Percentiles rank a stretch among this genome's conserved stretches.
phyloP scores from a whole-genome alignment of 2,888 invertebrate genomes.

The Parnassius smintheus region DNA sequence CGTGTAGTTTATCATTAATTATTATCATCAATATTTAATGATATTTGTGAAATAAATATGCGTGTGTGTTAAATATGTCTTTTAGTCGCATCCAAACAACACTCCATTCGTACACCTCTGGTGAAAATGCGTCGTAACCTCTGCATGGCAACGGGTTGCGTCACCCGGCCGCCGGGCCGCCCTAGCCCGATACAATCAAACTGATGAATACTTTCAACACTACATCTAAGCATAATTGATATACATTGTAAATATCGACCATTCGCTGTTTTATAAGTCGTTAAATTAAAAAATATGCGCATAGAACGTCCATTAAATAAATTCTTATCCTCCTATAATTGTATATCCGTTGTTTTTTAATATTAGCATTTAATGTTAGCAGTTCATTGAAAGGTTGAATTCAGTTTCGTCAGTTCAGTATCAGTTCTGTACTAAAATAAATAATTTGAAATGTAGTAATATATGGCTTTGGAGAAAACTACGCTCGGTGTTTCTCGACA shows the following conservation, averaged over 20 bases:
- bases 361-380: too few relatives aligned
- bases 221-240: conserved; percentile 31
- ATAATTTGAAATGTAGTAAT: too few relatives aligned
- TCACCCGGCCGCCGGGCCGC: conserved; percentile 49
- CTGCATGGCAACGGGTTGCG: conserved; percentile 65
- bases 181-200: conserved; percentile 57
- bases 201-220: conserved; percentile 71
- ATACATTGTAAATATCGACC: conserved; percentile 5
- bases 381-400: too few relatives aligned
- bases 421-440: too few relatives aligned
- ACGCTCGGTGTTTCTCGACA: too few relatives aligned
- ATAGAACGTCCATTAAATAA: not conserved
- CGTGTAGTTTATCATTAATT: too few relatives aligned
- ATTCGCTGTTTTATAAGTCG: conserved; percentile 6
- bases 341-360: too few relatives aligned
- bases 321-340: too few relatives aligned
- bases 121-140: conserved; percentile 47
- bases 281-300: conserved; percentile 6
- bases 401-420: too few relatives aligned
- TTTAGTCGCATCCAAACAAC: conserved; percentile 44
- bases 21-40: too few relatives aligned
- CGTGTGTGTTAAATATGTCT: not conserved
- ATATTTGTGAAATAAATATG: too few relatives aligned
- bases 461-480: too few relatives aligned
- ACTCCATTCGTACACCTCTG: conserved; percentile 41